These are phyloP conservation scores for Trileptium ribeirensis DNA, from an alignment of 2,888 invertebrate genomes.

Conservation along the genomic window DNA sequence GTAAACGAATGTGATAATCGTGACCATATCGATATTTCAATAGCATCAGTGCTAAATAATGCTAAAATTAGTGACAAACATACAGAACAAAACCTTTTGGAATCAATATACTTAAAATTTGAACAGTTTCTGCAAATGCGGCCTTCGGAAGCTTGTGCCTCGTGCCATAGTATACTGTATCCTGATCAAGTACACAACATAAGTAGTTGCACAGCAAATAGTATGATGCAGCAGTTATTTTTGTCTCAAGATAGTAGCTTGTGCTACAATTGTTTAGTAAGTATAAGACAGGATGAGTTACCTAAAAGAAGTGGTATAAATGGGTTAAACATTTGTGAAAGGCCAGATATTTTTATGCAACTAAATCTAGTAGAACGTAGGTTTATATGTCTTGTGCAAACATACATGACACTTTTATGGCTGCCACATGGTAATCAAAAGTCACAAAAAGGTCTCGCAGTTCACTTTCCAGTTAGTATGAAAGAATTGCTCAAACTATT, in stretches of 20 bases:
- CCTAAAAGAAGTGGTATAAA: not conserved
- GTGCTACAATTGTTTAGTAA: not conserved
- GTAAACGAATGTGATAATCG: too few relatives aligned
- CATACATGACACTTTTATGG: conserved; percentile 11
- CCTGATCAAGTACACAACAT: not conserved
- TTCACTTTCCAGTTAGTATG: not conserved
- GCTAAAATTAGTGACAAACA: too few relatives aligned
- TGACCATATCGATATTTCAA: too few relatives aligned
- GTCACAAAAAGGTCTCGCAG: conserved; percentile 16
- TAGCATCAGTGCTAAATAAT: too few relatives aligned
- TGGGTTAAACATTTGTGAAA: not conserved
- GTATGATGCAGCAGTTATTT: not conserved
- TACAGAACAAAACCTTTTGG: not conserved
- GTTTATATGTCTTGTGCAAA: conserved; percentile 1
- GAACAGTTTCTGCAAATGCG: not conserved
- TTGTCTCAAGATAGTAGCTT: not conserved
- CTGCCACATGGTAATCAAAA: conserved; percentile 10
- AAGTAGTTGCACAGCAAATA: not conserved
- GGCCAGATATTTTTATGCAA: not conserved
- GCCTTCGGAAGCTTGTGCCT: not conserved
- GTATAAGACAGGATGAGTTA: not conserved
- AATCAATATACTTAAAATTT: not conserved
- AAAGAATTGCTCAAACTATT: not conserved
- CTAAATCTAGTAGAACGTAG: conserved; percentile 10
- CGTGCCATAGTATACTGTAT: not conserved